These are phyloP conservation scores for Caenorhabditis wallacei DNA, from an alignment of 2,888 invertebrate species.

Conservation along the genomic window DNA sequence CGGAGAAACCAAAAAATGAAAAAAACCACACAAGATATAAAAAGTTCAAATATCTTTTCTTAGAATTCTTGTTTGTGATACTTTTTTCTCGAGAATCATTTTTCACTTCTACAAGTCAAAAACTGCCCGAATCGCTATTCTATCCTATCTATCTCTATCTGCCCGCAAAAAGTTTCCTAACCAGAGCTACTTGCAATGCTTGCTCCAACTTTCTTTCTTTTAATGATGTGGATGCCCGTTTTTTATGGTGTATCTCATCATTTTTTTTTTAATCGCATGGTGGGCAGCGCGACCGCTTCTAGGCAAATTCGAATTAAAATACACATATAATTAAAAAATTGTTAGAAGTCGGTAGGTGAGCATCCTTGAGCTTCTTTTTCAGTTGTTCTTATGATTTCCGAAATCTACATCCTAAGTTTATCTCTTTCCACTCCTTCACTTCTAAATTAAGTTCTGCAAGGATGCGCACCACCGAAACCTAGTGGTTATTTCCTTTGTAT, in stretches of 20 bases:
- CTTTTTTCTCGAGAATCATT: background rate
- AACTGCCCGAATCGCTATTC: constrained; percentile 34
- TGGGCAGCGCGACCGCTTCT: constrained; percentile 64
- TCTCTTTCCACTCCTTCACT: background rate
- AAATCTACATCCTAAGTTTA: constrained; percentile 1
- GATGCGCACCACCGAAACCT: constrained; percentile 48
- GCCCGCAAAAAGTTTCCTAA: constrained; percentile 54
- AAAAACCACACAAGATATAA: constrained; percentile 39
- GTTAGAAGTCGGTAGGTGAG: constrained; percentile 32
- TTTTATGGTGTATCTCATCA: constrained; percentile 25
- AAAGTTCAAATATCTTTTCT: no score
- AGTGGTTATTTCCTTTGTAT: constrained; percentile 8
- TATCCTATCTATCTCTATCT: constrained; percentile 43
- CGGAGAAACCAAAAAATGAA: constrained; percentile 19
- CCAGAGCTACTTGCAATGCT: constrained; percentile 25
- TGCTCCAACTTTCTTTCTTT: constrained; percentile 35
- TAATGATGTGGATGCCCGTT: constrained; percentile 14
- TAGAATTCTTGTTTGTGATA: no score
- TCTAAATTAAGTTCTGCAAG: constrained; percentile 47
- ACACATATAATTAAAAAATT: background rate
- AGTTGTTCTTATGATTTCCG: background rate
- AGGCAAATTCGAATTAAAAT: constrained; percentile 24
- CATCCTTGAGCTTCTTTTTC: constrained; percentile 39
- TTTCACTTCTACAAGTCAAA: constrained; percentile 4
- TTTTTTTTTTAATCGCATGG: constrained; percentile 62